Evolutionary conservation across 2,797 vertebrate genomes (phyloP), one percentile per base, ranked within the genome.

Genomic region (Coregonus suidteri): DNA sequence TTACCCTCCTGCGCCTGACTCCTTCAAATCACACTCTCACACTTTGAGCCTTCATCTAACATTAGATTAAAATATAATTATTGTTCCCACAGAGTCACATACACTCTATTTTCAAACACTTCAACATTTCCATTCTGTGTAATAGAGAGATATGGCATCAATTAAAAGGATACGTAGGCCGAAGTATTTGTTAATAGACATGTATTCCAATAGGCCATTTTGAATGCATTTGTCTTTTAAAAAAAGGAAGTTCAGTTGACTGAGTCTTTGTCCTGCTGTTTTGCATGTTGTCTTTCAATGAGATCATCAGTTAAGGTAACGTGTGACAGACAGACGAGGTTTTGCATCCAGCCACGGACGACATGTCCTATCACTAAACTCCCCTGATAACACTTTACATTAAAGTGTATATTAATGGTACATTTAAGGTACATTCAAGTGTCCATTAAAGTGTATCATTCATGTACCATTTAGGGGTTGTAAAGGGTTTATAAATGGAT

Each of bases 261-360:
- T 37, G n/a, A 59, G 66, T 20, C 68, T 77, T 37, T 77, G 68
- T 71, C 68, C 3, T 47, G 18, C 15, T 25, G 34, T 71, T 77
- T 77, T 77, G 68, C 68, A 71, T 71, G 59, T 70, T 31, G 70
- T 53, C 25, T 31, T 52, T 54, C 70, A 34, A 34, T 53, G 25
- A 3, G 20, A 30, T 76, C 30, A 62, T 59, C 25, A 54, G 64
- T 16, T n/a, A 65, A 56, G 30, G 34, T 37, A 54, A 41, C n/a
- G 16, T 56, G 54, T 18, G 18, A 18, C 54, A 18, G 18, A n/a
- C 54, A n/a, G 54, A 41, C 37, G 1, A 37, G 41, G 41, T 41
- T 41, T 41, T 72, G 51, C 15, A 72, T 34, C 4, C 47, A 53
- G 51, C 5, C 54, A 2, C 2, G 18, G 54, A 56, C 7, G 1